Evolutionary conservation across 64 coral and sea anemone species (phyloP), one percentile per base, ranked within the genome.

Genomic region (Actinia equina): DNA sequence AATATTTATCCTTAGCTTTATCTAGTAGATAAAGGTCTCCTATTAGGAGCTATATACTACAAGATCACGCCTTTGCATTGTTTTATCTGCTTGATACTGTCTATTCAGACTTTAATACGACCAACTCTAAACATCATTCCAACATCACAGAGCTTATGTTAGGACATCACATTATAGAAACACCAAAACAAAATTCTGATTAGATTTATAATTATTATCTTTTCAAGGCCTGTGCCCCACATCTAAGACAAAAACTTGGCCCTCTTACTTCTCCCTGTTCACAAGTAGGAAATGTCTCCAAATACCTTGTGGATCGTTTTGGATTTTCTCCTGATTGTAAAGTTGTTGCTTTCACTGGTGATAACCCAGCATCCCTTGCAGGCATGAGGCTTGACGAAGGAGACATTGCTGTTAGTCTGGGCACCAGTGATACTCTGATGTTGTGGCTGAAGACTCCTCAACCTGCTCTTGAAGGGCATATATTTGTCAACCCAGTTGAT

Each of bases 391-490:
- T 98, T 18, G 84, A 88, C 7, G 85, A 90, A 57, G 88, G 87
- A 44, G 96, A 98, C 80, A 77, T 98, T 95, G 93, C 90, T 17
- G 52, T 98, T 8, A 98, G 96, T 37, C 86, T 98, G 17, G 96
- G 96, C 27, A 98, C 96, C 14, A 95, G 96, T 86, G 96, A 98
- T 61, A 95, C 96, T 61, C 59, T 98, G 37, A 98, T 98, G 96
- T 74, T 95, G 56, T 93, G 90, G 91, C 78, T 93, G 15, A 93
- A 84, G 42, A 90, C 70, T 46, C 93, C 96, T 22, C 86, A 85
- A 55, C 96, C 96, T 84, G 85, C 93, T 18, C 79, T 98, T 12
- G 90, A 95, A 81, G 96, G 96, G n/a, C 96, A 98, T 57, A 93
- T 98, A 83, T 98, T 98, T 86, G 96, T 98, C 10, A 98, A 95